A percentile compares a stretch with the other conserved stretches of the same genome.
Conservation (phyloP, 2,888 invertebrate genomes). For the Schizotus pectinicornis region DNA sequence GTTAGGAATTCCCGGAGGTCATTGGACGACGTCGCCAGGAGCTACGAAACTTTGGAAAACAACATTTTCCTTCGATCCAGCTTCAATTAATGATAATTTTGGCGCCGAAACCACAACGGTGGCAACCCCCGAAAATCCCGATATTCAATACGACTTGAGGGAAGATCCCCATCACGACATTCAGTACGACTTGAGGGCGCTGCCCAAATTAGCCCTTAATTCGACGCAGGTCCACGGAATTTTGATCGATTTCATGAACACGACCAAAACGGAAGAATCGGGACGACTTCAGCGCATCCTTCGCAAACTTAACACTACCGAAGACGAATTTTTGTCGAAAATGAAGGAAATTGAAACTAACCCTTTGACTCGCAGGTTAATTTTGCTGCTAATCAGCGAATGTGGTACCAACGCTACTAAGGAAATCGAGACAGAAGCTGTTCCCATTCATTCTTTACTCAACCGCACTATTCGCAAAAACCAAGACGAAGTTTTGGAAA, state of each 20-base stretch:
- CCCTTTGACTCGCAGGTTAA: conserved; percentile 74
- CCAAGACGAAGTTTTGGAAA: conserved; percentile 36
- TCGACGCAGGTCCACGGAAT: conserved; percentile 53
- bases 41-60: conserved; percentile 70
- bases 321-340: conserved; percentile 76
- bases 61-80: conserved; percentile 73
- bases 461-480: conserved; percentile 29
- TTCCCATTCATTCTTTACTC: conserved; percentile 30
- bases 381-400: conserved; percentile 78
- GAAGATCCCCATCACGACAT: conserved; percentile 39
- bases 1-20: conserved; percentile 46
- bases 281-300: conserved; percentile 78
- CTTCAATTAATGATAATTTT: conserved; percentile 70
- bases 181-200: conserved; percentile 58
- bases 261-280: conserved; percentile 69
- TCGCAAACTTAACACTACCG: conserved; percentile 76
- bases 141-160: conserved; percentile 36
- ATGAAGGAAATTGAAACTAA: conserved; percentile 84
- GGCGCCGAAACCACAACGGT: conserved; percentile 41
- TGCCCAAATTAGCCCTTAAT: conserved; percentile 50
- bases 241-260: conserved; percentile 61
- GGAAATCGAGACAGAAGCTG: conserved; percentile 38
- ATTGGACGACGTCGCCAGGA: conserved; percentile 54
- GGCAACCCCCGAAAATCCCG: background rate
- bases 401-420: conserved; percentile 65